These are phyloP conservation scores for Aleadryas rufinucha DNA, from an alignment of 2,113 vertebrate genomes.

Conservation along the genomic window DNA sequence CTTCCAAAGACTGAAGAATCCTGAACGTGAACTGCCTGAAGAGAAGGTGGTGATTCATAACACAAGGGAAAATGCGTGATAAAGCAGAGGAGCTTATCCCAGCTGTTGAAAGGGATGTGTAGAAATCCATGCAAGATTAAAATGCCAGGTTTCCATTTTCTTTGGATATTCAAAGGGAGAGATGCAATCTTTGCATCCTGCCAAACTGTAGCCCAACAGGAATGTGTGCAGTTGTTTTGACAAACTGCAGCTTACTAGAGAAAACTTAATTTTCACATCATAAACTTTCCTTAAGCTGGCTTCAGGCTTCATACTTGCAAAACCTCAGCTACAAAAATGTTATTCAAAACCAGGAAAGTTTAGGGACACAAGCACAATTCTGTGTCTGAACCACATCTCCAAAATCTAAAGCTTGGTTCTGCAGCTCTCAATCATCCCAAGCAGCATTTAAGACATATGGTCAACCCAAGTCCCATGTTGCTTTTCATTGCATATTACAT, in stretches of 20 bases:
- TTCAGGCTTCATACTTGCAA: slow-evolving; percentile 47
- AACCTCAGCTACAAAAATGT: slow-evolving; percentile 45
- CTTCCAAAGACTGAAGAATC: slow-evolving; percentile 39
- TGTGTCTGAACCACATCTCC: slow-evolving; percentile 1
- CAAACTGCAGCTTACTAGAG: slow-evolving; percentile 62
- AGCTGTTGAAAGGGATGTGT: slow-evolving; percentile 59
- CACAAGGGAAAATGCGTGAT: slow-evolving; percentile 32
- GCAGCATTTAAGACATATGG: neutral
- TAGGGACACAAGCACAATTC: slow-evolving; percentile 13
- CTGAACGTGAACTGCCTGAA: neutral
- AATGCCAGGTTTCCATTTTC: slow-evolving; percentile 56
- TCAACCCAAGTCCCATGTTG: neutral
- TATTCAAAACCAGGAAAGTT: slow-evolving; percentile 32
- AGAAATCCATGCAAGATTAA: slow-evolving; percentile 24
- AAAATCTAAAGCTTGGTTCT: neutral
- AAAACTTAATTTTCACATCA: slow-evolving; percentile 70
- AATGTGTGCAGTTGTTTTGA: slow-evolving; percentile 55
- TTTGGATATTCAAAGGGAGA: slow-evolving; percentile 35
- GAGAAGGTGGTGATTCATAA: slow-evolving; percentile 45
- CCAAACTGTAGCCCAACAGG: slow-evolving; percentile 50
- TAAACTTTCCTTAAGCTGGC: slow-evolving; percentile 54
- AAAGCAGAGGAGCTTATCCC: slow-evolving; percentile 56
- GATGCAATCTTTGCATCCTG: slow-evolving; percentile 33
- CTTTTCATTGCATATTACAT: neutral
- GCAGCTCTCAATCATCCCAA: neutral